Conservation (phyloP, 2,888 invertebrate genomes). For the Amblyteles armatorius region DNA sequence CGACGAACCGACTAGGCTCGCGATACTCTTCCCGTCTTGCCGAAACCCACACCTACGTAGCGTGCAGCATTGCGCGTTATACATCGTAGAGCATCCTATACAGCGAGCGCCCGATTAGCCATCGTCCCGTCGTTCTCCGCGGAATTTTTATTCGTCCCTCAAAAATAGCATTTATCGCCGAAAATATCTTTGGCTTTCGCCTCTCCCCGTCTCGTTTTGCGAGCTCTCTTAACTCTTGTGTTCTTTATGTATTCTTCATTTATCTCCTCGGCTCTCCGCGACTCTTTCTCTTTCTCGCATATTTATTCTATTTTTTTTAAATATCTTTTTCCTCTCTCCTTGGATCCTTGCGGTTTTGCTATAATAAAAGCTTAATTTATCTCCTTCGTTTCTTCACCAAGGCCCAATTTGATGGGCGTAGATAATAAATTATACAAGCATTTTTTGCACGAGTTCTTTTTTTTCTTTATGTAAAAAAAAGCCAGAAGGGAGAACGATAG, state of each 20-base stretch:
- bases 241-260: slow-evolving; percentile 54
- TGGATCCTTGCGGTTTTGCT: slow-evolving; percentile 19
- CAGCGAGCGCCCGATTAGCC: slow-evolving; percentile 38
- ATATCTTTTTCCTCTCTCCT: slow-evolving; percentile 18
- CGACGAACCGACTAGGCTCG: slow-evolving; percentile 8
- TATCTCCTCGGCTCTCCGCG: slow-evolving; percentile 38
- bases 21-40: neutral
- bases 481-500: neutral
- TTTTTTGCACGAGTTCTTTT: neutral
- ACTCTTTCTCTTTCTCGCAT: slow-evolving; percentile 28
- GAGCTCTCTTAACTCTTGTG: slow-evolving; percentile 38
- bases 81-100: slow-evolving; percentile 28
- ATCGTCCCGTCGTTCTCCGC: slow-evolving; percentile 30
- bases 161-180: slow-evolving; percentile 69
- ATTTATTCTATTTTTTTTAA: slow-evolving; percentile 43
- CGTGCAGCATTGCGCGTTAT: slow-evolving; percentile 18
- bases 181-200: slow-evolving; percentile 65
- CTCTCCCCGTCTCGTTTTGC: slow-evolving; percentile 34
- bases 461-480: neutral
- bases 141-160: slow-evolving; percentile 65
- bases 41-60: slow-evolving; percentile 4
- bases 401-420: neutral
- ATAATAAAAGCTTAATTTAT: neutral
- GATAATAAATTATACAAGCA: neutral
- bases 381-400: slow-evolving; percentile 1